Percentiles rank a stretch among this genome's conserved stretches.
These are phyloP conservation scores for Drosophila stalkeri DNA, from an alignment of 2,888 invertebrate genomes.

Conservation along the genomic window DNA sequence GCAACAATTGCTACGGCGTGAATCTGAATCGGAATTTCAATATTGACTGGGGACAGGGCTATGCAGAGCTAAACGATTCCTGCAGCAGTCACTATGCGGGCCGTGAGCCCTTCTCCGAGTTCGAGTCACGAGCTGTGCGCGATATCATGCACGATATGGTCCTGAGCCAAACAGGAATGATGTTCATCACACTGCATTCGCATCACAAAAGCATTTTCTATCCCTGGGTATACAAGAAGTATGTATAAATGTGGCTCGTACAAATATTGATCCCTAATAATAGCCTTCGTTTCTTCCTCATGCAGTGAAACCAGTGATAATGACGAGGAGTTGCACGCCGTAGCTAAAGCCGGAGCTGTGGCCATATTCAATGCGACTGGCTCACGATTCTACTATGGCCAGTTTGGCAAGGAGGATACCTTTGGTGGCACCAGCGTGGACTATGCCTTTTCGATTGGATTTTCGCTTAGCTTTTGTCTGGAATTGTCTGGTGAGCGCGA, in stretches of 20 bases:
- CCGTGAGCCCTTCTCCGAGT: constrained; percentile 49
- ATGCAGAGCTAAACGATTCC: constrained; percentile 29
- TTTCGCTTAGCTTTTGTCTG: constrained; percentile 87
- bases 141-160: constrained; percentile 86
- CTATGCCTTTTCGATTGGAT: constrained; percentile 87
- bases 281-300: too few relatives aligned
- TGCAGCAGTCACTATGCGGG: constrained; percentile 54
- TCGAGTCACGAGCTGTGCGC: constrained; percentile 84
- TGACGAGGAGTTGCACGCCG: constrained; percentile 9
- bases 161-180: constrained; percentile 84
- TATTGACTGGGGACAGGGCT: constrained; percentile 43
- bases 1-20: constrained; percentile 47
- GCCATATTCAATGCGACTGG: constrained; percentile 61
- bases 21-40: constrained; percentile 63
- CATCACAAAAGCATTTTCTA: constrained; percentile 88
- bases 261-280: background rate
- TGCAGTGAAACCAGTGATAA: constrained; percentile 30
- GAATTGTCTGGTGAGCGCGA: constrained; percentile 87
- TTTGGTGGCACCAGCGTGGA: constrained; percentile 89
- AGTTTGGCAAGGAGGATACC: constrained; percentile 80
- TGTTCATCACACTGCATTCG: constrained; percentile 90
- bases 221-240: constrained; percentile 87
- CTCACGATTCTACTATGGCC: constrained; percentile 80
- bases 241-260: constrained; percentile 24
- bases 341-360: constrained; percentile 32